Evolutionary conservation across 64 coral and sea anemone species (phyloP).

Genomic region (Platygyra sinensis): DNA sequence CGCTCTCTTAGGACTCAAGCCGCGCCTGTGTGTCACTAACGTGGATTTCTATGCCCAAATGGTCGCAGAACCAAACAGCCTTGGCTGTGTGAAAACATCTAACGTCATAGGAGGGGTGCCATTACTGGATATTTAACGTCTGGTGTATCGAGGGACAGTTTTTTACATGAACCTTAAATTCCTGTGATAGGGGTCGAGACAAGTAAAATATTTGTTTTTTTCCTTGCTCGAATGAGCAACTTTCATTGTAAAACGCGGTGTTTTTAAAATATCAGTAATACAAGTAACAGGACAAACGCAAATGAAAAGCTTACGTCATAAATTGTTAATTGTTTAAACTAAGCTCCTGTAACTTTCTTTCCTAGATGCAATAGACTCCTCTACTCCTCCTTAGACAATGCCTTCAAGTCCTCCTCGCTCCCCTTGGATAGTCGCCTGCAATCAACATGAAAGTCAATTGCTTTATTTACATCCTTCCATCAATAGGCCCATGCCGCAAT

Average conservation of each 20-base stretch:
- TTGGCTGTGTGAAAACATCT: conserved; percentile 48
- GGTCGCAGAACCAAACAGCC: conserved; percentile 79
- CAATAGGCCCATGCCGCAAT: conserved; percentile 60
- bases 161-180: no score
- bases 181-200: no score
- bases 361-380: conserved; percentile 37
- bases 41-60: conserved; percentile 91
- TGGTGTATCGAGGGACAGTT: no score
- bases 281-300: no score
- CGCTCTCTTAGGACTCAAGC: conserved; percentile 60
- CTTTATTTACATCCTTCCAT: conserved; percentile 77
- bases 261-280: no score
- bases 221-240: no score
- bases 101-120: not conserved
- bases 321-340: no score
- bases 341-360: not conserved
- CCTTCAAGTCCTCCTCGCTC: conserved; percentile 50
- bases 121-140: no score
- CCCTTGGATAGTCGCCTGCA: conserved; percentile 60
- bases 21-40: conserved; percentile 84
- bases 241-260: no score
- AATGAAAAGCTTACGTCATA: no score
- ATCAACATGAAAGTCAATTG: conserved; percentile 88
- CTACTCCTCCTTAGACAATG: conserved; percentile 21
- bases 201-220: no score